Evolutionary conservation across 2,797 vertebrate species (phyloP), one percentile per base, ranked within the genome.

Genomic region (Enteromius paludinosus): DNA sequence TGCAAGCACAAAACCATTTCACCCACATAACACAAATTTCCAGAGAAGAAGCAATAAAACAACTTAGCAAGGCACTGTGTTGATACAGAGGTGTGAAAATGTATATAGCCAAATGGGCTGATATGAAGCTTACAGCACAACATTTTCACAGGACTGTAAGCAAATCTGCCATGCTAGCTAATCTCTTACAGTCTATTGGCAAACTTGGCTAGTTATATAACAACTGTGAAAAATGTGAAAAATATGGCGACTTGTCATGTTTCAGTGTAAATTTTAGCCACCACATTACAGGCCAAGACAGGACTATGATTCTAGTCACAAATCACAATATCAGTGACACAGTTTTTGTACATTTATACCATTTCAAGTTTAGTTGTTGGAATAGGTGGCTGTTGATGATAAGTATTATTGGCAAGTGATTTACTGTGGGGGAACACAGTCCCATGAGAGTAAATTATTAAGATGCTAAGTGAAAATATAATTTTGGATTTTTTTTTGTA

Each of bases 61-160:
- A 75, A 30, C 62, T 56, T 45, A 49, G 18, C 23, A 56, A 43
- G 17, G 18, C 65, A 52, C 25, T 49, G 20, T 73, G 54, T 38
- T 62, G 43, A 18, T 11, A 43, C n/a, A 74, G 43, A 73, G 49
- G 80, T 75, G 71, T 56, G 80, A 82, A 59, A 35, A 82, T 56
- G 35, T 54, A 41, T 28, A 52, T 56, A 66, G 45, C 80, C 35
- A 76, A 66, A 66, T 69, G 47, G 62, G 81, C 20, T 66, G 35
- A 75, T 10, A 25, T 68, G 38, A 59, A 69, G 47, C 25, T 23
- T 71, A 47, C 17, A 62, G 25, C 11, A 2, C 18, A 61, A 45
- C 10, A 35, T 45, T 68, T 79, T 47, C 23, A 3, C 25, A 38
- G 61, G 47, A 43, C 33, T 56, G 41, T 33, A 47, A 78, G 59